These are phyloP conservation scores for Melanaphis sacchari DNA, from an alignment of 1,140 invertebrate species.

Conservation along the genomic window DNA sequence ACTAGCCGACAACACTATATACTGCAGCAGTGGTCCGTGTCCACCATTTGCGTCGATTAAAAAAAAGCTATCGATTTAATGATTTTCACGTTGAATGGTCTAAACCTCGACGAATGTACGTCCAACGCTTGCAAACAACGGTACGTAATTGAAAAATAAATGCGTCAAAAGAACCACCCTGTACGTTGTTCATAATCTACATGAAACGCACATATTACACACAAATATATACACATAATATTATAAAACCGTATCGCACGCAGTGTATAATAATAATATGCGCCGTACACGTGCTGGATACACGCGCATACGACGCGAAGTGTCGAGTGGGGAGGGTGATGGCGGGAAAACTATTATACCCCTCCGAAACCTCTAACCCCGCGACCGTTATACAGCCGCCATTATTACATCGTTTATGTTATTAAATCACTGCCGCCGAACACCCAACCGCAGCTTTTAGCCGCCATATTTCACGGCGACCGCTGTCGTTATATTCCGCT, in stretches of 20 bases:
- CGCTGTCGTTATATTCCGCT: not conserved
- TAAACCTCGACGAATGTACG: not conserved
- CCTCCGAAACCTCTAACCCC: conserved; percentile 20
- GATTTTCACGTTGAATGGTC: not conserved
- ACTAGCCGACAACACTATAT: not conserved
- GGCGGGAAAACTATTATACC: conserved; percentile 16
- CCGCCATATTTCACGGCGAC: conserved; percentile 55
- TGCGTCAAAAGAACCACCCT: not conserved
- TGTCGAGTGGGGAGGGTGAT: not conserved
- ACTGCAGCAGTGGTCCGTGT: too few relatives aligned
- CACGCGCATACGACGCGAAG: not conserved
- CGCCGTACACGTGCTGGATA: not conserved
- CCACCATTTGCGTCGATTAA: not conserved
- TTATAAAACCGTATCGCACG: not conserved
- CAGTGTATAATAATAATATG: not conserved
- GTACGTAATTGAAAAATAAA: too few relatives aligned
- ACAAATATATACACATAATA: not conserved
- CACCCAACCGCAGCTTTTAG: conserved; percentile 54
- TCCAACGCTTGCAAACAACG: too few relatives aligned
- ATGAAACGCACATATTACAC: not conserved
- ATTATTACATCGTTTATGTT: conserved; percentile 55
- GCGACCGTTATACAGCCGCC: conserved; percentile 38
- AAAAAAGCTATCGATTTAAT: not conserved
- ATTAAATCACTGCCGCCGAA: conserved; percentile 56
- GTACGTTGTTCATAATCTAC: not conserved